Conservation (phyloP, 2,797 vertebrate genomes). For the Microcaecilia unicolor region DNA sequence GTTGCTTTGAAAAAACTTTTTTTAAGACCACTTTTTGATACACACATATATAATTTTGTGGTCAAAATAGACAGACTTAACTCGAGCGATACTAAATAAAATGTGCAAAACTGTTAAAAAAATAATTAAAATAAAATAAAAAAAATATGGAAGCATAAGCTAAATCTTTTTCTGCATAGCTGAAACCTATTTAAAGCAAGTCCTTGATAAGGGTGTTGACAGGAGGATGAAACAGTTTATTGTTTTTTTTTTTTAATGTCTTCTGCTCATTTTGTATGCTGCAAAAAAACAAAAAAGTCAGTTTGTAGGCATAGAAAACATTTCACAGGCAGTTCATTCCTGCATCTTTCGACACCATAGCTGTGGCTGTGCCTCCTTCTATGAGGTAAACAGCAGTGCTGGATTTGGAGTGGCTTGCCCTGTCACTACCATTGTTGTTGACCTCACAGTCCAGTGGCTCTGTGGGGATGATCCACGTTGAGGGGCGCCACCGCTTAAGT, state of each 20-base stretch:
- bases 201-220: conserved; percentile 57
- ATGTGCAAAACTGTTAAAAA: conserved; percentile 63
- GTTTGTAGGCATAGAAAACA: conserved; percentile 29
- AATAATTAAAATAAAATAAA: conserved; percentile 46
- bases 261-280: conserved; percentile 51
- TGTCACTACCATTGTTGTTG: conserved; percentile 62
- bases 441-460: conserved; percentile 81
- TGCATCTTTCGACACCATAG: conserved; percentile 67
- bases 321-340: conserved; percentile 86
- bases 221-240: conserved; percentile 59
- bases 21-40: conserved; percentile 75
- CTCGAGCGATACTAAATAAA: conserved; percentile 65
- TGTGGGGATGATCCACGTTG: conserved; percentile 93
- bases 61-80: conserved; percentile 68
- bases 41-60: conserved; percentile 60
- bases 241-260: conserved; percentile 39
- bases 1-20: conserved; percentile 59
- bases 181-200: conserved; percentile 90
- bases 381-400: conserved; percentile 81
- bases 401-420: conserved; percentile 71
- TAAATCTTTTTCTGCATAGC: conserved; percentile 82
- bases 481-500: conserved; percentile 92
- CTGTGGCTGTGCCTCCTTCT: conserved; percentile 70
- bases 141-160: conserved; percentile 77
- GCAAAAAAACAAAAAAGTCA: conserved; percentile 45